These are phyloP conservation scores for Labrus mixtus DNA, from an alignment of 2,113 vertebrate species.

Conservation along the genomic window DNA sequence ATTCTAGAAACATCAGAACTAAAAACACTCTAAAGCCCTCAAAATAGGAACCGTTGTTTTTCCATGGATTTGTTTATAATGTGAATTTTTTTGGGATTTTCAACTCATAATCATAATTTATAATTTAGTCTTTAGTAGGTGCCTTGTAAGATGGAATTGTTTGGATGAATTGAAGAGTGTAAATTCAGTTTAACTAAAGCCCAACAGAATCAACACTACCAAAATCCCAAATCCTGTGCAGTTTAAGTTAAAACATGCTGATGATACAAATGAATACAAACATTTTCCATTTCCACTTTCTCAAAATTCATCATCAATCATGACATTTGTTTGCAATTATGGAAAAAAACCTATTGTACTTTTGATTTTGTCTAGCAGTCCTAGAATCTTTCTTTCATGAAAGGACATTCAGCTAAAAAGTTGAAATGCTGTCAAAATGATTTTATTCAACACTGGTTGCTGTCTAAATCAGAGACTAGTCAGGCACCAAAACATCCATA, in stretches of 20 bases:
- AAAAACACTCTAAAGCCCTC: not conserved
- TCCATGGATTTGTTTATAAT: not conserved
- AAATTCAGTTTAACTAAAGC: no score
- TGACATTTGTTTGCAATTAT: no score
- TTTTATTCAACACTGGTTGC: not conserved
- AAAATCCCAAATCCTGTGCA: no score
- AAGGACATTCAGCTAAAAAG: not conserved
- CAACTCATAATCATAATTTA: no score
- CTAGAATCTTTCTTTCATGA: not conserved
- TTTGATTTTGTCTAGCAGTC: no score
- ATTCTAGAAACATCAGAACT: slow-evolving; percentile 7
- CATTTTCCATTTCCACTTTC: no score
- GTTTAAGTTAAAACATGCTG: no score
- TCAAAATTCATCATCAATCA: no score
- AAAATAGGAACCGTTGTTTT: not conserved
- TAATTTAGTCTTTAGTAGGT: not conserved
- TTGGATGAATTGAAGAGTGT: not conserved
- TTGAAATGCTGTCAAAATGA: not conserved
- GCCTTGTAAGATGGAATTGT: not conserved
- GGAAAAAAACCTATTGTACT: no score
- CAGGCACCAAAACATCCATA: slow-evolving; percentile 20
- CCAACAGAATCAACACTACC: no score
- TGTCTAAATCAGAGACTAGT: not conserved
- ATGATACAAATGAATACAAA: no score
- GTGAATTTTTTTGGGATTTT: not conserved